Conservation (phyloP, 2,113 vertebrate species). For the Rattus norvegicus region GRCr8 NC_086031.1:32916001-32916500, state of each 20-base stretch:
- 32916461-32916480: conserved; percentile 72
- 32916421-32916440: conserved; percentile 69
- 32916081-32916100: neutral
- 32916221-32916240: conserved; percentile 81
- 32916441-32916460: conserved; percentile 51
- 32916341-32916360: conserved; percentile 66
- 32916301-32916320: conserved; percentile 70
- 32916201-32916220: conserved; percentile 74
- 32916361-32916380: conserved; percentile 79
- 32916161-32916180: conserved; percentile 16
- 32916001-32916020: neutral
- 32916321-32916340: conserved; percentile 38
- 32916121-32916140: neutral
- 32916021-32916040: neutral
- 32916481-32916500: neutral
- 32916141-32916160: neutral
- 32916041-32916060: too few species aligned
- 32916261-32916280: conserved; percentile 77
- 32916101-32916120: neutral
- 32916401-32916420: conserved; percentile 58
- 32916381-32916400: conserved; percentile 78
- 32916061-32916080: fast-evolving
- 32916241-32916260: conserved; percentile 72
- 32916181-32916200: conserved; percentile 46
- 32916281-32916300: conserved; percentile 75